Evolutionary conservation across 2,797 vertebrate species (phyloP), one percentile per base, ranked within the genome.

Genomic region (Leptoclinus maculatus): DNA sequence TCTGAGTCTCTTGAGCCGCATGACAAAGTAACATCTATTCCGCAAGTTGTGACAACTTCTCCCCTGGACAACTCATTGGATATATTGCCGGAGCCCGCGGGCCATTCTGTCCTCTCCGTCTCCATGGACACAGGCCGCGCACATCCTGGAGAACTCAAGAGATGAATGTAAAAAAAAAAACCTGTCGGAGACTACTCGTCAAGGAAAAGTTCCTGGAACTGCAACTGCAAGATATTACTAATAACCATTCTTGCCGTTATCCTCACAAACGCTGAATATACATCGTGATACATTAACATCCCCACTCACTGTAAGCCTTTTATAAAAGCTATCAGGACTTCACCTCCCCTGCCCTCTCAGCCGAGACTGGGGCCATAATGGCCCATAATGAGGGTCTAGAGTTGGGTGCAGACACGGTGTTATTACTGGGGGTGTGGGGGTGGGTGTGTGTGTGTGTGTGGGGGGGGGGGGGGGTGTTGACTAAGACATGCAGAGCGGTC

Each of bases 371-470:
- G 91, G 82, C 87, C 86, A 86, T 94, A 93, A 92, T 92, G 87
- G 91, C 68, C 80, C 86, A 86, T 93, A 93, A 94, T 93, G 89
- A 93, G 85, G 86, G 92, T 88, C 91, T 90, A 78, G 65, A 89
- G 89, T 88, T 80, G 69, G 85, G 70, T 88, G 87, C 83, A 89
- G 92, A 83, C 90, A 91, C 79, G 84, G 84, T 92, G 90, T 91
- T 91, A 93, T 94, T 93, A 92, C 70, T 69, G 56, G 60, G 43
- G 66, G 75, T 51, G 49, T 3, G 23, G 4, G 51, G 19, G 43
- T 45, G 56, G 17, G 39, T 67, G 66, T 32, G 29, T 29, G 29
- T 29, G 27, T 29, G 29, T n/a, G n/a, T n/a, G n/a, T n/a, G 64
- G 72, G 45, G 17, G 23, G 45, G 17, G 45, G 66, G 74, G 53